These are phyloP conservation scores for Drosophila kurseongensis DNA, from an alignment of 1,140 invertebrate genomes.

Conservation along the genomic window DNA sequence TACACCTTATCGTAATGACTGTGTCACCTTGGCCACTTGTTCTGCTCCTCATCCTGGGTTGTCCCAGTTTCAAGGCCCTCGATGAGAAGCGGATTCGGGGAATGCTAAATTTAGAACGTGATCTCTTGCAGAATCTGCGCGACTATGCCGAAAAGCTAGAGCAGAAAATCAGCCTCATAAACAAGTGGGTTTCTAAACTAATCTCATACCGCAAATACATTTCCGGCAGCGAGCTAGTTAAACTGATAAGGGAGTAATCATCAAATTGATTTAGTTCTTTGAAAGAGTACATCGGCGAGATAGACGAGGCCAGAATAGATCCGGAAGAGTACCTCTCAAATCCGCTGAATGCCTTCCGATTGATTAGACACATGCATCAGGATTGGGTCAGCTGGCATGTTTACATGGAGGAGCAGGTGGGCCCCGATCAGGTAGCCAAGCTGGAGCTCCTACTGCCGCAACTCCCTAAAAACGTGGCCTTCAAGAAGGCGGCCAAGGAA, in stretches of 20 bases:
- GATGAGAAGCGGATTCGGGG: not conserved
- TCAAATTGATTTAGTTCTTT: constrained; percentile 15
- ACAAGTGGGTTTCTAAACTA: constrained; percentile 22
- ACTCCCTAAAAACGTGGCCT: not conserved
- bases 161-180: constrained; percentile 32
- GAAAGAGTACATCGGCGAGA: constrained; percentile 87
- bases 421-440: constrained; percentile 1
- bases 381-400: constrained; percentile 65
- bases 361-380: constrained; percentile 63
- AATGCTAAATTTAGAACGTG: constrained; percentile 20
- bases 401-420: constrained; percentile 43
- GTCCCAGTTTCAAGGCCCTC: not conserved
- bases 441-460: constrained; percentile 24
- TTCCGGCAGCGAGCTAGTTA: too few relatives aligned
- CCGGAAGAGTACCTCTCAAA: constrained; percentile 85
- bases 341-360: constrained; percentile 55
- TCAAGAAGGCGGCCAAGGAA: constrained; percentile 8
- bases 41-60: constrained; percentile 10
- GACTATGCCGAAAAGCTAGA: constrained; percentile 44
- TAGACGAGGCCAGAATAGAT: constrained; percentile 89
- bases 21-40: constrained; percentile 1
- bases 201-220: too few relatives aligned
- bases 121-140: constrained; percentile 28
- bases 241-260: too few relatives aligned
- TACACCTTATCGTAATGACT: constrained; percentile 19